Evolutionary conservation across 2,113 vertebrate species (phyloP), one percentile per base, ranked within the genome.

Genomic region (Tor tambroides): DNA sequence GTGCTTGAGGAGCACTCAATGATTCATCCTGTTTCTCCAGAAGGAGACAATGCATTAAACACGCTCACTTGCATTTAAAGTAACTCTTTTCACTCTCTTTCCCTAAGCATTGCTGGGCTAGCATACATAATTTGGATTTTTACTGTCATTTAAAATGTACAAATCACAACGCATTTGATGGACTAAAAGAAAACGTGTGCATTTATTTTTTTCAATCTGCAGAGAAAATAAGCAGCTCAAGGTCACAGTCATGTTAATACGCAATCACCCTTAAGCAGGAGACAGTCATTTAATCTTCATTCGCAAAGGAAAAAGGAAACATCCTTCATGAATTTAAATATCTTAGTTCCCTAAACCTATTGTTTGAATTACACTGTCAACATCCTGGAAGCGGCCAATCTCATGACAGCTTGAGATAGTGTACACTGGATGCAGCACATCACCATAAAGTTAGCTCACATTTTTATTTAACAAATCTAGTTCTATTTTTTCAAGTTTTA

Each of bases 21-120:
- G 51, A 80, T 84, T 72, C 86, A 84, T 51, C 79, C 61, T 5
- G 14, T 28, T 28, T 43, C 38, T 49, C n/a, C 10, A 86, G 54
- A 74, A 81, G 30, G 56, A 46, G n/a, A 65, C 63, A 38, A 51
- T 41, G 32, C 81, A 85, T 63, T 85, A 81, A 88, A 83, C n/a
- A 82, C 6, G 23, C 8, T 43, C 32, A 1, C 12, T 38, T 51
- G 26, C 85, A 86, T 23, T 59, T 61, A 23, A 43, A 61, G 28
- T 59, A 61, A 32, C 35, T 61, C 23, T 67, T 77, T 72, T 59
- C 14, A 0, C 6, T 30, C 30, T 12, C n/a, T 23, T 77, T 46
- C 76, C 65, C 15, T 15, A 19, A 61, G 28, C 69, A 21, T 43
- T 65, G 26, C n/a, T 59, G 46, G 32, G 19, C 69, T 86, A 74